These are phyloP conservation scores for Imbricaverruca yamaguchii DNA, from an alignment of 2,888 invertebrate species.

Conservation along the genomic window DNA sequence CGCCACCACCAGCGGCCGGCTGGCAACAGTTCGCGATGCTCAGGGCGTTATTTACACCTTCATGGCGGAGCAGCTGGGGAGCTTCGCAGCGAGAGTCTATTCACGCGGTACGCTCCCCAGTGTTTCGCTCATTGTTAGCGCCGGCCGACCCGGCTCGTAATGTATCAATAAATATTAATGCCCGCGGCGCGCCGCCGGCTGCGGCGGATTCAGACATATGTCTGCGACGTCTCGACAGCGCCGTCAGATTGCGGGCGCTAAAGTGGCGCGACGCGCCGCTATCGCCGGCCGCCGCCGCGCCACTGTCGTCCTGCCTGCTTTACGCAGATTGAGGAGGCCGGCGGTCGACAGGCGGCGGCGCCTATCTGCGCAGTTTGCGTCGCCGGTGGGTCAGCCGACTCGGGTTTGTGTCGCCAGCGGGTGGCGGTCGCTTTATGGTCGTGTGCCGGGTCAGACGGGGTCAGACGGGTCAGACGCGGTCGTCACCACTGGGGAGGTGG, in stretches of 20 bases:
- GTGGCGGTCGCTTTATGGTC: not conserved
- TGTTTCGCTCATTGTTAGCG: not conserved
- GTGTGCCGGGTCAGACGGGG: not conserved
- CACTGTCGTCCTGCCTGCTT: not conserved
- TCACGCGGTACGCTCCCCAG: too few species aligned
- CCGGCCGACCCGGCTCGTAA: too few species aligned
- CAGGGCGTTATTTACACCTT: too few species aligned
- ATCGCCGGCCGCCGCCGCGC: not conserved
- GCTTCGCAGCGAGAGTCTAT: too few species aligned
- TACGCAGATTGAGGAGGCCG: conserved; percentile 13
- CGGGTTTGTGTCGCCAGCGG: not conserved
- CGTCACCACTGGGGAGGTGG: too few species aligned
- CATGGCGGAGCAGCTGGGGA: too few species aligned
- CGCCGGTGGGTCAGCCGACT: too few species aligned
- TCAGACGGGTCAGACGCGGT: too few species aligned
- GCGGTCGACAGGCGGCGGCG: not conserved
- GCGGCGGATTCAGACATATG: too few species aligned
- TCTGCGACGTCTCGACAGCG: not conserved
- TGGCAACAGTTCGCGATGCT: not conserved
- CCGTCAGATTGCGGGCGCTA: not conserved
- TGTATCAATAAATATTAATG: not conserved
- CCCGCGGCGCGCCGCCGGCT: not conserved
- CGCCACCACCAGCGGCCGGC: not conserved
- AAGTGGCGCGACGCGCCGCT: not conserved
- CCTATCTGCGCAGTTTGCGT: not conserved